Evolutionary conservation across 2,797 vertebrate genomes (phyloP).

Genomic region (Alosa sapidissima): DNA sequence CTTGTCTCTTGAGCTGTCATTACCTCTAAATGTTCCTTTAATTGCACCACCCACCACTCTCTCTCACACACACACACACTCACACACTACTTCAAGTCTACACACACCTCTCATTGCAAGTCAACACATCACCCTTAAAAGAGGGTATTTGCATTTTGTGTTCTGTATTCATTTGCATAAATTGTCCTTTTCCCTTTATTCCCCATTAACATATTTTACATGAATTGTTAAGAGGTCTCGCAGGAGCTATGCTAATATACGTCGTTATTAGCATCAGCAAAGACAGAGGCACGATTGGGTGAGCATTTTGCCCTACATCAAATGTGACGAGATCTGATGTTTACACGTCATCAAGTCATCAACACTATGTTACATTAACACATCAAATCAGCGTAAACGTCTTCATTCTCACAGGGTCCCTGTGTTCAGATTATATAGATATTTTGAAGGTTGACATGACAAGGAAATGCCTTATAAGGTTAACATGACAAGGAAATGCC

Average conservation of each 20-base stretch:
- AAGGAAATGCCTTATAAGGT: too few relatives aligned
- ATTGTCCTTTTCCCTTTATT: slow-evolving; percentile 70
- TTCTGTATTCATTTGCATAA: slow-evolving; percentile 68
- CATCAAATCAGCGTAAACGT: background rate
- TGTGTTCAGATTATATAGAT: too few relatives aligned
- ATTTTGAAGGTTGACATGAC: too few relatives aligned
- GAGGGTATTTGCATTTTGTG: slow-evolving; percentile 64
- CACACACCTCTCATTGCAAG: slow-evolving; percentile 59
- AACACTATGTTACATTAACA: background rate
- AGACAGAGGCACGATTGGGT: slow-evolving; percentile 18
- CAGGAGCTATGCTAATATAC: slow-evolving; percentile 58
- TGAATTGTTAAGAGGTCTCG: slow-evolving; percentile 68
- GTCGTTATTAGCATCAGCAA: slow-evolving; percentile 55
- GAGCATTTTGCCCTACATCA: slow-evolving; percentile 17
- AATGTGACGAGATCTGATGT: slow-evolving; percentile 42
- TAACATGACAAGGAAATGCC: too few relatives aligned
- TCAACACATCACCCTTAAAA: slow-evolving; percentile 70
- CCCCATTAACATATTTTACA: slow-evolving; percentile 63
- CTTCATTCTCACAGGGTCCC: background rate
- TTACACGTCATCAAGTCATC: slow-evolving; percentile 37
- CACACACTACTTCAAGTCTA: slow-evolving; percentile 57
- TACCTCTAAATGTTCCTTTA: slow-evolving; percentile 63
- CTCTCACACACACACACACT: background rate
- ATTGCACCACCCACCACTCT: slow-evolving; percentile 65
- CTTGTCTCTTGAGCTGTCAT: slow-evolving; percentile 47